These are phyloP conservation scores for Euproctis similis DNA, from an alignment of 2,888 invertebrate genomes.

Conservation along the genomic window DNA sequence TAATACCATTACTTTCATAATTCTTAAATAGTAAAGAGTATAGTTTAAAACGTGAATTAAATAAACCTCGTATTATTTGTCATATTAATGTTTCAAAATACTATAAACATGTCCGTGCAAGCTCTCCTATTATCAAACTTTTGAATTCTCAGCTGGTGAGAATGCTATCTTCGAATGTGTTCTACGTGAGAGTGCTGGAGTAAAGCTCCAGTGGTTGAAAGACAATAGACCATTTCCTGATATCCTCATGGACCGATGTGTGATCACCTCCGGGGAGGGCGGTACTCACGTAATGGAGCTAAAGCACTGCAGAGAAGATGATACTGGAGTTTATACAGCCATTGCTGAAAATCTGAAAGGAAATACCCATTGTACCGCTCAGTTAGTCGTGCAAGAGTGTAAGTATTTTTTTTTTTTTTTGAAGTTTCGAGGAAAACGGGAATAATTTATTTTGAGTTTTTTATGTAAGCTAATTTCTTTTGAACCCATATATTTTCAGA, in stretches of 20 bases:
- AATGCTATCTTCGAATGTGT: constrained; percentile 87
- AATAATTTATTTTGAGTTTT: constrained; percentile 2
- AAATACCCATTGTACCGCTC: constrained; percentile 89
- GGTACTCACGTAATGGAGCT: constrained; percentile 82
- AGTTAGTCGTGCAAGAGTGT: constrained; percentile 90
- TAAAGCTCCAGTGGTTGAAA: constrained; percentile 87
- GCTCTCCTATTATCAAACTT: constrained; percentile 39
- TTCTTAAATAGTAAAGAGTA: no score
- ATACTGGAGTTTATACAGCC: constrained; percentile 93
- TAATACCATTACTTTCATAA: no score
- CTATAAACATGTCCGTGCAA: constrained; percentile 37
- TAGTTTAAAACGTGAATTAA: no score
- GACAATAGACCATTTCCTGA: constrained; percentile 89
- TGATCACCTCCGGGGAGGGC: constrained; percentile 74
- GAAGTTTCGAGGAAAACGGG: constrained; percentile 4
- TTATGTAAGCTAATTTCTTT: constrained; percentile 1
- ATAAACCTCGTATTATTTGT: no score
- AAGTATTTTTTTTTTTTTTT: constrained; percentile 46
- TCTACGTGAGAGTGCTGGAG: constrained; percentile 77
- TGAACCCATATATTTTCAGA: not conserved
- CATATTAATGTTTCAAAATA: not conserved
- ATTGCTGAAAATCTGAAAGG: constrained; percentile 88
- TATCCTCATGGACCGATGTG: constrained; percentile 83
- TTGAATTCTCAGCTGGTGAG: constrained; percentile 83
- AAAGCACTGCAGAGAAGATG: constrained; percentile 83